phyloP scores from a whole-genome alignment of 2,797 vertebrate species.

The Arrhamphus sclerolepis region DNA sequence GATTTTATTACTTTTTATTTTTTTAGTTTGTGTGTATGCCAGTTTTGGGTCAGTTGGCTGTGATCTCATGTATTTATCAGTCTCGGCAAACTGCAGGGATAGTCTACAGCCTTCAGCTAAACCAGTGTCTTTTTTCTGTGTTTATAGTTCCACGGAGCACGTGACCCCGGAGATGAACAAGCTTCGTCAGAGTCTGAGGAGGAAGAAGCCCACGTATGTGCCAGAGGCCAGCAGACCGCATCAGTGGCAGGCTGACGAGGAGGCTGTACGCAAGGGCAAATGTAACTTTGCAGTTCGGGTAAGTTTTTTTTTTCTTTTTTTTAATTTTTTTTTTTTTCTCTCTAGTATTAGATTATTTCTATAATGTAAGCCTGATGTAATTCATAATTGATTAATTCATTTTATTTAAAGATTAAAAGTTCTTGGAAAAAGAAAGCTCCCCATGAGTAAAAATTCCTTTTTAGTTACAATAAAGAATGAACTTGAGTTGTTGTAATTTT shows the following conservation, averaged over 20 bases:
- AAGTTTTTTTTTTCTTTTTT: constrained; percentile 31
- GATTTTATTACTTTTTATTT: too few species aligned
- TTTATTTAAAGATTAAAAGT: too few species aligned
- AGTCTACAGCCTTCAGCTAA: not conserved
- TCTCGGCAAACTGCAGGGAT: not conserved
- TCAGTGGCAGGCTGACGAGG: constrained; percentile 94
- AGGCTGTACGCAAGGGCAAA: constrained; percentile 90
- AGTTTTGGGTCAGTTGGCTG: not conserved
- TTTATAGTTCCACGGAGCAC: constrained; percentile 79
- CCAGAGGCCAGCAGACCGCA: constrained; percentile 92
- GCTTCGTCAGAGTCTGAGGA: constrained; percentile 91
- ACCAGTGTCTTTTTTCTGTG: not conserved
- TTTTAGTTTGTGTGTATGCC: not conserved
- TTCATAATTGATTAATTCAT: too few species aligned
- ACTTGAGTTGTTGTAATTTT: too few species aligned
- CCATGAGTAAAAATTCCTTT: too few species aligned
- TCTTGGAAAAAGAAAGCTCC: too few species aligned
- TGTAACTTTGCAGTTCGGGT: constrained; percentile 92
- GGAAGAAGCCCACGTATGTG: constrained; percentile 91
- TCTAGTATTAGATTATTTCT: not conserved
- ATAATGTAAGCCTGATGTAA: too few species aligned
- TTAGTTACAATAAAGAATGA: too few species aligned
- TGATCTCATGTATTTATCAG: not conserved
- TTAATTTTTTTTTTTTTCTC: not conserved
- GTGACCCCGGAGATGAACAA: constrained; percentile 92